Percentiles rank a stretch among this genome's conserved stretches.
Conservation (phyloP, 2,888 invertebrate genomes). For the Perdita meconis region DNA sequence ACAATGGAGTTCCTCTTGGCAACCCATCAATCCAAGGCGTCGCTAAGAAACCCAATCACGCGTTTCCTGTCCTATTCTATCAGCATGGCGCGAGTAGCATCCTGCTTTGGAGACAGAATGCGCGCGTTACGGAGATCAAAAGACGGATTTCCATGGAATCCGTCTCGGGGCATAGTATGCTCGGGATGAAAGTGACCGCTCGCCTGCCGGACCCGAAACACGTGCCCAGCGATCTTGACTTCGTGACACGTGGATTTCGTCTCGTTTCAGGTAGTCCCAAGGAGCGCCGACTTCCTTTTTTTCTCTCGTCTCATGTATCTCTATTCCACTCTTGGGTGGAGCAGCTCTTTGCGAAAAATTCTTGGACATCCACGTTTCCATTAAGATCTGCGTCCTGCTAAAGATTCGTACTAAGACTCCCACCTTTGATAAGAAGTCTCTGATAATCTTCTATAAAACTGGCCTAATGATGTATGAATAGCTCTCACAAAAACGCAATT, state of each 20-base stretch:
- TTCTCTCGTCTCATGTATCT: neutral
- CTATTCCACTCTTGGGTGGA: neutral
- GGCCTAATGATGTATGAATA: too few relatives aligned
- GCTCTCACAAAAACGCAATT: too few relatives aligned
- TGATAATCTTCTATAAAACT: too few relatives aligned
- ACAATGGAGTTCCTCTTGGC: slow-evolving; percentile 5
- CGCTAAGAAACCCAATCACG: slow-evolving; percentile 54
- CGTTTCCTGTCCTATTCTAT: slow-evolving; percentile 54
- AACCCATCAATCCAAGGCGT: slow-evolving; percentile 30
- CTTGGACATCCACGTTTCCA: too few relatives aligned
- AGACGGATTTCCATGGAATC: slow-evolving; percentile 36
- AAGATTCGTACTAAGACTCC: too few relatives aligned
- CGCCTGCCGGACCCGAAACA: neutral
- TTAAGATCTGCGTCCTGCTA: too few relatives aligned
- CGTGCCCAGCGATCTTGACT: slow-evolving; percentile 27
- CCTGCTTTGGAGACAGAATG: slow-evolving; percentile 35
- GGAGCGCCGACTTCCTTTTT: neutral
- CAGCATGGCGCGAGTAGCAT: slow-evolving; percentile 48
- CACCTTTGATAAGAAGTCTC: too few relatives aligned
- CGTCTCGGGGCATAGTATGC: neutral
- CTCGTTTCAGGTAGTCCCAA: slow-evolving; percentile 3
- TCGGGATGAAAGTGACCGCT: slow-evolving; percentile 14
- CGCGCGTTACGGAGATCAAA: slow-evolving; percentile 25
- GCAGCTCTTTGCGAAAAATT: neutral
- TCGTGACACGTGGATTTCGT: slow-evolving; percentile 21